A percentile compares a stretch with the other conserved stretches of the same genome.
These are phyloP conservation scores for Monochamus saltuarius DNA, from an alignment of 1,140 invertebrate genomes.

Conservation along the genomic window DNA sequence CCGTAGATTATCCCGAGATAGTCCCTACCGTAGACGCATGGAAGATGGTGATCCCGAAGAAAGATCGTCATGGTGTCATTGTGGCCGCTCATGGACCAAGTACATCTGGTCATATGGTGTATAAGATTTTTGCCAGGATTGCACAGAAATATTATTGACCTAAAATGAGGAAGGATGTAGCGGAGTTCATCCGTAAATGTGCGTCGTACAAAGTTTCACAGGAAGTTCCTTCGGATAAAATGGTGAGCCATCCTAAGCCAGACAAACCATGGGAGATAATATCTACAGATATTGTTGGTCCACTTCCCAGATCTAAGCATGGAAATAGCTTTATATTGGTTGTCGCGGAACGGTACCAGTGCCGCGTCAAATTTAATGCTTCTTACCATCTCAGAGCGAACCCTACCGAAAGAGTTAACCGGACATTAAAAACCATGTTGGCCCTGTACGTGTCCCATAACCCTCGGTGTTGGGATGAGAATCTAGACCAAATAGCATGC, in stretches of 20 bases:
- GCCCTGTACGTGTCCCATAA: constrained; percentile 26
- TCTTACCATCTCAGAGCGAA: constrained; percentile 34
- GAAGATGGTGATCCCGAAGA: constrained; percentile 27
- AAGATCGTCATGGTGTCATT: constrained; percentile 15
- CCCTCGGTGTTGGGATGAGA: constrained; percentile 25
- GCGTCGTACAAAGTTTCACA: constrained; percentile 35
- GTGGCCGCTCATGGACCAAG: constrained; percentile 8
- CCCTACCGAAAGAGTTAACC: constrained; percentile 31
- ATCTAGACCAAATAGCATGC: constrained; percentile 23
- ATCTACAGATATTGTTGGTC: constrained; percentile 12
- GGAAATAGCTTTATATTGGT: constrained; percentile 45
- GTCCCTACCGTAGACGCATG: constrained; percentile 4
- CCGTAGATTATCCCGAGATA: background rate
- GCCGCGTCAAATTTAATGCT: constrained; percentile 21
- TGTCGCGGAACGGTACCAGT: constrained; percentile 17
- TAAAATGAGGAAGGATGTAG: constrained; percentile 34
- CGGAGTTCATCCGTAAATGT: constrained; percentile 34
- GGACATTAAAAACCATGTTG: constrained; percentile 33
- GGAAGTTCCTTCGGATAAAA: constrained; percentile 32
- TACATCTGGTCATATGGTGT: constrained; percentile 33
- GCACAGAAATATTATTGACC: constrained; percentile 41
- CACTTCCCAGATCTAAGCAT: constrained; percentile 34
- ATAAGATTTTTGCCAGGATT: constrained; percentile 35
- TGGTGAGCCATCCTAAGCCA: constrained; percentile 23
- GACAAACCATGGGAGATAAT: constrained; percentile 9